A percentile compares a stretch with the other conserved stretches of the same genome.
Evolutionary conservation across 2,797 vertebrate genomes (phyloP).

Genomic region (Melopsittacus undulatus): DNA sequence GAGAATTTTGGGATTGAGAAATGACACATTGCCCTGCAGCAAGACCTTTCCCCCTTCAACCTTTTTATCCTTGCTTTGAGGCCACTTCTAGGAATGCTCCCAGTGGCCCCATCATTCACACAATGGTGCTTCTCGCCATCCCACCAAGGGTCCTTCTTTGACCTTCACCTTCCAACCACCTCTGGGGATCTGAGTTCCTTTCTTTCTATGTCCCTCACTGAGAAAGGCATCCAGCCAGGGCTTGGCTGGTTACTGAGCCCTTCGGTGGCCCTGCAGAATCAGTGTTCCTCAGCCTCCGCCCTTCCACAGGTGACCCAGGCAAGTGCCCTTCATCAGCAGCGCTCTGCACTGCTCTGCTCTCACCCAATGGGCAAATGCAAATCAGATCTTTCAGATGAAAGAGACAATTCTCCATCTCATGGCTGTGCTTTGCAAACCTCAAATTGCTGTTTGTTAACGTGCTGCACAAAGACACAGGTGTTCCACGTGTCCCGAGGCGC

Average conservation of each 20-base stretch:
- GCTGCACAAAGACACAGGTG: too few species aligned
- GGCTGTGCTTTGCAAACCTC: too few species aligned
- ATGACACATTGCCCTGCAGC: too few species aligned
- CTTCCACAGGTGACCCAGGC: too few species aligned
- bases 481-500: too few species aligned
- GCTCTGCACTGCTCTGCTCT: too few species aligned
- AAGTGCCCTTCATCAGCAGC: too few species aligned
- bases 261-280: background rate
- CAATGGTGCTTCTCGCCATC: background rate
- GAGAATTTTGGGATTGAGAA: background rate
- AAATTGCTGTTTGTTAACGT: too few species aligned
- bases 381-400: too few species aligned
- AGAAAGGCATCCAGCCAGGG: background rate
- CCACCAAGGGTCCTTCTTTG: background rate
- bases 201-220: background rate
- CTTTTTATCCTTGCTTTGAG: background rate
- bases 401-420: too few species aligned
- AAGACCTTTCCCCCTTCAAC: background rate
- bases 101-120: background rate
- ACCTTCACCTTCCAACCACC: background rate
- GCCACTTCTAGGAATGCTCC: background rate
- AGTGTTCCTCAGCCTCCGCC: background rate
- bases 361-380: too few species aligned
- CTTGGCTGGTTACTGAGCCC: background rate
- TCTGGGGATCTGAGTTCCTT: background rate